These are phyloP conservation scores for Psilopsiagon aurifrons DNA, from an alignment of 2,113 vertebrate species.

Conservation along the genomic window DNA sequence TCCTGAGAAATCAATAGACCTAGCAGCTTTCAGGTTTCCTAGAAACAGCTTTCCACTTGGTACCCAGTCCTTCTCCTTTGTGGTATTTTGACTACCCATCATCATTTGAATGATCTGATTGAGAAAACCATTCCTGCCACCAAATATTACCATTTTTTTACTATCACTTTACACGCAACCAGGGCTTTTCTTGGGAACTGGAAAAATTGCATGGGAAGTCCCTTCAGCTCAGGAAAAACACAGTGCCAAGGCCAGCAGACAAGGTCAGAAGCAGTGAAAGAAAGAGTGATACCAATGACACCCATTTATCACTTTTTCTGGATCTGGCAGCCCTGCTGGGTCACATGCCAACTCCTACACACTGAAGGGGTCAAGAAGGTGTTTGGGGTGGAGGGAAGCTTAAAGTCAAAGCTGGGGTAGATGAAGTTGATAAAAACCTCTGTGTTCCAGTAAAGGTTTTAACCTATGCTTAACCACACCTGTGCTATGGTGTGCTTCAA, in stretches of 20 bases:
- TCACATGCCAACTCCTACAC: neutral
- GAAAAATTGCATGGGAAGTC: neutral
- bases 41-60: neutral
- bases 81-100: neutral
- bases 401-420: neutral
- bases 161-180: neutral
- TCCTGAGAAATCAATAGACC: neutral
- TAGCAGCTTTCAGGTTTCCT: neutral
- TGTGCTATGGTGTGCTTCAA: neutral
- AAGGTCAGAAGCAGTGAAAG: neutral
- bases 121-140: neutral
- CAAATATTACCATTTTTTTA: neutral
- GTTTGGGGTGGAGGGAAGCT: neutral
- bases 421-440: neutral
- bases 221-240: neutral
- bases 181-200: neutral
- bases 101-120: neutral
- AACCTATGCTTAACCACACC: neutral
- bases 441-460: neutral
- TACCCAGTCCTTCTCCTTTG: neutral
- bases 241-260: neutral
- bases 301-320: neutral
- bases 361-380: neutral
- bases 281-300: accelerated
- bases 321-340: neutral